Percentiles rank a stretch among this genome's conserved stretches.
phyloP scores from a whole-genome alignment of 2,888 invertebrate genomes.

The Mamestra brassicae region DNA sequence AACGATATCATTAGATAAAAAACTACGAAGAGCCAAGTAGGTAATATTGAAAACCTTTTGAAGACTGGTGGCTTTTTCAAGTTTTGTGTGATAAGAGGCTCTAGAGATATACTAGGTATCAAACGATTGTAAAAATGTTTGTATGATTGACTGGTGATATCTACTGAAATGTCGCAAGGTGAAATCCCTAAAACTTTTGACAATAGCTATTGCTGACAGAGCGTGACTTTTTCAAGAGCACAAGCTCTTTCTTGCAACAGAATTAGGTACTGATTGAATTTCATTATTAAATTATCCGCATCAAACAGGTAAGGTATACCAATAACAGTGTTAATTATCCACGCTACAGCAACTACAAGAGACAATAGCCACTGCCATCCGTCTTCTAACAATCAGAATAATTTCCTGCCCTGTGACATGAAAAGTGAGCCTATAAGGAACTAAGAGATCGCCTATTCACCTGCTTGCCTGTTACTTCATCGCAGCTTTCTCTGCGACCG shows the following conservation, averaged over 20 bases:
- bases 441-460: conserved; percentile 61
- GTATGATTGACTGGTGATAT: neutral
- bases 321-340: conserved; percentile 53
- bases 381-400: conserved; percentile 53
- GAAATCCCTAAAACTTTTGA: neutral
- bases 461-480: conserved; percentile 67
- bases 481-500: conserved; percentile 79
- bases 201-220: neutral
- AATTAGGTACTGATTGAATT: neutral
- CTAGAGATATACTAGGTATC: too few relatives aligned
- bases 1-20: conserved; percentile 12
- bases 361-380: conserved; percentile 57
- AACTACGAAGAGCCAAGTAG: neutral
- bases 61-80: neutral
- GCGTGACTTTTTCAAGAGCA: neutral
- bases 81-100: neutral
- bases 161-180: neutral
- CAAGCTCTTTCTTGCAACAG: conserved; percentile 8
- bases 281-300: conserved; percentile 44
- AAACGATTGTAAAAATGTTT: neutral
- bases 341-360: conserved; percentile 53
- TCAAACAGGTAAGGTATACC: conserved; percentile 17
- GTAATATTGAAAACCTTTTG: neutral
- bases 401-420: conserved; percentile 66
- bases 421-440: conserved; percentile 70